Evolutionary conservation across 2,113 vertebrate species (phyloP), one percentile per base, ranked within the genome.

Genomic region (Bettongia penicillata): DNA sequence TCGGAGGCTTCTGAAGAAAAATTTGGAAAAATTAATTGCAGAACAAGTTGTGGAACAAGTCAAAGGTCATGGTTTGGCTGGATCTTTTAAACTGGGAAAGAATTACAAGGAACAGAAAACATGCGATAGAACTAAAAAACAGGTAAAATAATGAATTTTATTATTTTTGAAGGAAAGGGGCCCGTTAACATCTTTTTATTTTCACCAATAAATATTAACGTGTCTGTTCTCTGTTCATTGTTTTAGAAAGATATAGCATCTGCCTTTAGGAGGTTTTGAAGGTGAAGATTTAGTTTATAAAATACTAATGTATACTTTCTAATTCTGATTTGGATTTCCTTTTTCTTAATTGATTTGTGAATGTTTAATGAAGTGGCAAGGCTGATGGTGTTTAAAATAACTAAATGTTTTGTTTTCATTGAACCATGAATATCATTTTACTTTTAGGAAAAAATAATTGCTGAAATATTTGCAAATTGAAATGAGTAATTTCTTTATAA

Each of bases 41-140:
- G 99, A 99, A 95, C 99, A 99, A 93, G 96, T 99, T 95, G 99
- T 99, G 50, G 98, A 99, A 94, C 99, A 99, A 96, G 99, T 99
- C 95, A 99, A 99, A 99, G 99, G 99, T 94, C 99, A 99, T 51
- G 99, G 99, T 94, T 98, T 99, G 98, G 99, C 99, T 24, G 99
- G 99, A 0, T 99, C 99, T 25, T 99, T 99, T 97, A 99, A 99
- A 95, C 96, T 99, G 96, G 99, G 99, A 3, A 99, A 99, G 98
- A 99, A 99, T 92, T 99, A 99, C 97, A 99, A 99, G 96, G 99
- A 99, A 93, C 98, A 99, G 28, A 99, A 99, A 98, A 99, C 97
- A 95, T 98, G 97, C 94, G 98, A 98, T 47, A 98, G 98, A 96
- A 94, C 97, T 12, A 98, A 99, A 97, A 99, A 99, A 94, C 98